A percentile compares a stretch with the other conserved stretches of the same genome.
phyloP scores from a whole-genome alignment of 2,888 invertebrate species.

The Nomada goodeniana region DNA sequence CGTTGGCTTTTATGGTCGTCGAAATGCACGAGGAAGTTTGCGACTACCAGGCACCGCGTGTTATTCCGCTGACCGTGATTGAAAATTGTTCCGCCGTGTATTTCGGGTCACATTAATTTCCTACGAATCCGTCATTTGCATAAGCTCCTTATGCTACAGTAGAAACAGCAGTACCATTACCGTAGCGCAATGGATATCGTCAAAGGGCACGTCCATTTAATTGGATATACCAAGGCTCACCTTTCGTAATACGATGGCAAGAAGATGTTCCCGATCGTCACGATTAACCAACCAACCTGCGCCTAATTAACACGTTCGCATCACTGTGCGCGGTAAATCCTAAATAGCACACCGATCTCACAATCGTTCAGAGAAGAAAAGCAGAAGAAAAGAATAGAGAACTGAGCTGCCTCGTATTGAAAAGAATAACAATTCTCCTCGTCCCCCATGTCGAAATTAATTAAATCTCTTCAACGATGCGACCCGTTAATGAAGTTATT shows the following conservation, averaged over 20 bases:
- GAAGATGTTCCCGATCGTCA: no score
- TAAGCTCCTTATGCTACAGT: not conserved
- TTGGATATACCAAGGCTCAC: no score
- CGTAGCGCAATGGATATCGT: not conserved
- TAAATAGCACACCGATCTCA: no score
- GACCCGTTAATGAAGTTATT: constrained; percentile 37
- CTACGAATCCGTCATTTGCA: no score
- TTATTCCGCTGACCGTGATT: not conserved
- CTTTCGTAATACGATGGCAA: no score
- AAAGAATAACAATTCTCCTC: not conserved
- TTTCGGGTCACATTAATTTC: no score
- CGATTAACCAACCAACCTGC: no score
- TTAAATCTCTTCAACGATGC: constrained; percentile 25
- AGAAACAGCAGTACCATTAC: not conserved
- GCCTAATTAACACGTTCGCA: no score
- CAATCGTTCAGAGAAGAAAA: not conserved
- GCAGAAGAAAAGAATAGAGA: not conserved
- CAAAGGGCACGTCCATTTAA: no score
- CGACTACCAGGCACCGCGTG: not conserved
- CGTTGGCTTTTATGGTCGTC: not conserved
- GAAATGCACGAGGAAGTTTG: not conserved
- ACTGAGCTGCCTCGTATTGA: not conserved
- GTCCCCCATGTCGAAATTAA: constrained; percentile 10
- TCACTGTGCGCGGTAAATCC: no score
- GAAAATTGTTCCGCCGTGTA: no score